Percentiles rank a stretch among this genome's conserved stretches.
Evolutionary conservation across 2,888 invertebrate species (phyloP).

Genomic region (Orgyia antiqua): DNA sequence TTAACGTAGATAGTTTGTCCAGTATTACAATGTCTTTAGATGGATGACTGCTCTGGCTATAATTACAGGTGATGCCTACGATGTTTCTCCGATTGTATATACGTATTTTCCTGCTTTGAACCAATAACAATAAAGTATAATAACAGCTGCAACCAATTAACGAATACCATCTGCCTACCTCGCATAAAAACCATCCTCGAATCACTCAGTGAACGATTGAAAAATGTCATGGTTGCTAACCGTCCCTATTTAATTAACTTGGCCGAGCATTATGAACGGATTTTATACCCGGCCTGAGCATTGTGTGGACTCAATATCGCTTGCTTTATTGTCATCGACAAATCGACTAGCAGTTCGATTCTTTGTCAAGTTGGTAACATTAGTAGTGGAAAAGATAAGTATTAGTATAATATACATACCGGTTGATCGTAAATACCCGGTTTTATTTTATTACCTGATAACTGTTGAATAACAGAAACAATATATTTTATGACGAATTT

Average conservation of each 20-base stretch:
- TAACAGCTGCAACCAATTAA: conserved; percentile 11
- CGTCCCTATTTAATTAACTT: conserved; percentile 63
- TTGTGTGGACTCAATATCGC: conserved; percentile 67
- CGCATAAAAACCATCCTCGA: conserved; percentile 13
- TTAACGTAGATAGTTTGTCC: too few species aligned
- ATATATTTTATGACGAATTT: conserved; percentile 23
- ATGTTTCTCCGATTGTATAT: background rate
- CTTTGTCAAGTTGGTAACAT: conserved; percentile 41
- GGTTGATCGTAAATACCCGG: conserved; percentile 17
- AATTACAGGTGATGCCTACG: too few species aligned
- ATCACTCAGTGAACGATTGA: conserved; percentile 46
- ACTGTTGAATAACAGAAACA: conserved; percentile 25
- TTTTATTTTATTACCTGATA: conserved; percentile 23
- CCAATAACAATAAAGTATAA: too few species aligned
- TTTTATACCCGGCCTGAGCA: conserved; percentile 52
- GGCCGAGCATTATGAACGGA: conserved; percentile 53
- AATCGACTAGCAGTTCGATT: conserved; percentile 30
- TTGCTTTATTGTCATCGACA: conserved; percentile 53
- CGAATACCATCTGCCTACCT: conserved; percentile 6
- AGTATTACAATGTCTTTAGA: too few species aligned
- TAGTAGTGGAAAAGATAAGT: background rate
- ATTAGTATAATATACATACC: conserved; percentile 19
- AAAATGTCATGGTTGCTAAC: conserved; percentile 49
- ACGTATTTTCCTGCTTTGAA: too few species aligned
- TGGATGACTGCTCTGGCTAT: too few species aligned